Conservation (phyloP, 2,113 vertebrate species). For the Plecotus auritus region DNA sequence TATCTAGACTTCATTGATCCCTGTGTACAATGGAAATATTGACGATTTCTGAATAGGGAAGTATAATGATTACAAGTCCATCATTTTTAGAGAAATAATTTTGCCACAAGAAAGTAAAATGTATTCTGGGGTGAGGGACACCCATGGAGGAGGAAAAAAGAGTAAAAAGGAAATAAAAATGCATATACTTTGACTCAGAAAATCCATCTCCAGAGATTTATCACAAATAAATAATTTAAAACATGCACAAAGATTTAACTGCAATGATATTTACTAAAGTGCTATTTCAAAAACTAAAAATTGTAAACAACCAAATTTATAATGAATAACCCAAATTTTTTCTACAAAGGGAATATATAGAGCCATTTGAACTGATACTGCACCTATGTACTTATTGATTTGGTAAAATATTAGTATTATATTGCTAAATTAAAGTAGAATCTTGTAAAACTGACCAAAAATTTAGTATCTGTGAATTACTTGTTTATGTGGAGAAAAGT, state of each 20-base stretch:
- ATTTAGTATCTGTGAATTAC: background rate
- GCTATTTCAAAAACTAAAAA: background rate
- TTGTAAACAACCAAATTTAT: background rate
- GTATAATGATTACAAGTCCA: background rate
- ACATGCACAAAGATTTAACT: background rate
- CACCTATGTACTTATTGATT: background rate
- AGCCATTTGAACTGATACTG: background rate
- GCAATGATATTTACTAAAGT: background rate
- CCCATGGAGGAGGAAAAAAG: background rate
- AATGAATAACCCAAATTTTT: background rate
- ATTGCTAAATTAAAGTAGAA: background rate
- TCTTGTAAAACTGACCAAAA: background rate
- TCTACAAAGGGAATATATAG: background rate
- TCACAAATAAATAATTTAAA: background rate
- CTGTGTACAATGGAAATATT: background rate
- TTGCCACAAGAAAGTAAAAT: background rate
- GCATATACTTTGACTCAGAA: background rate
- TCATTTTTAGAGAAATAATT: slow-evolving; percentile 13
- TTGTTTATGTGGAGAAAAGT: background rate
- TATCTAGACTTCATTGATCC: background rate
- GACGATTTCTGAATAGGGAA: background rate
- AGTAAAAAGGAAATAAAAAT: background rate
- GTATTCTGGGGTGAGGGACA: background rate
- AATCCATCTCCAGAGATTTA: background rate
- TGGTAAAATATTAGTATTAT: background rate